These are phyloP conservation scores for Zapornia atra DNA, from an alignment of 2,113 vertebrate species.

Conservation along the genomic window DNA sequence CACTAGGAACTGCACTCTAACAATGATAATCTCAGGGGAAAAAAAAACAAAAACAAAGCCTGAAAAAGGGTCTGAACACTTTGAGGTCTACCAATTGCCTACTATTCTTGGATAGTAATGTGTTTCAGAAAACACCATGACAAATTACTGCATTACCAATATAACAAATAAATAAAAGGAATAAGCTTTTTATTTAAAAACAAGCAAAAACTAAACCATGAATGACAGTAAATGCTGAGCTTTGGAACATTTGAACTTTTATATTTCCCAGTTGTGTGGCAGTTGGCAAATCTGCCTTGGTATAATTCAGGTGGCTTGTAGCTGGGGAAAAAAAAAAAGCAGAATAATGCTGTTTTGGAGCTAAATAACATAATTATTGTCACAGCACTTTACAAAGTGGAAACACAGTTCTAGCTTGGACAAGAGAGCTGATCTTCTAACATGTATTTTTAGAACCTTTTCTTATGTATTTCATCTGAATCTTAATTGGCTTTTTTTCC, in stretches of 20 bases:
- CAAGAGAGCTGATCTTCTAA: neutral
- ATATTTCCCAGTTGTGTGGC: neutral
- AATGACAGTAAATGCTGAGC: neutral
- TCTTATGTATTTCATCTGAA: neutral
- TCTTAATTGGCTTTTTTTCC: neutral
- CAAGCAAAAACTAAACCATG: neutral
- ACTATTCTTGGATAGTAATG: neutral
- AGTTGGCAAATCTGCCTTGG: neutral
- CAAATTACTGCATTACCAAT: neutral
- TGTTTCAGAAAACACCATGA: neutral
- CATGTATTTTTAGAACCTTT: neutral
- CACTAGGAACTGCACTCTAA: neutral
- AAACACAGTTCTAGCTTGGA: neutral
- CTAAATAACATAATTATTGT: neutral
- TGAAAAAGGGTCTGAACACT: neutral
- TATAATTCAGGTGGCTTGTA: neutral
- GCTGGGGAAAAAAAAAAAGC: neutral
- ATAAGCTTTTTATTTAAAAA: neutral
- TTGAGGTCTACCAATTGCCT: neutral
- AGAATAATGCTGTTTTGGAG: neutral
- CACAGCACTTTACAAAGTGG: fast-evolving
- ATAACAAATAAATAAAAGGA: neutral
- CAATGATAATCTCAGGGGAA: neutral
- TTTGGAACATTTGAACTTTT: neutral
- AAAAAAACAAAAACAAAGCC: neutral